These are phyloP conservation scores for Rhamphomyia laevipes DNA, from an alignment of 2,888 invertebrate species.

Conservation along the genomic window DNA sequence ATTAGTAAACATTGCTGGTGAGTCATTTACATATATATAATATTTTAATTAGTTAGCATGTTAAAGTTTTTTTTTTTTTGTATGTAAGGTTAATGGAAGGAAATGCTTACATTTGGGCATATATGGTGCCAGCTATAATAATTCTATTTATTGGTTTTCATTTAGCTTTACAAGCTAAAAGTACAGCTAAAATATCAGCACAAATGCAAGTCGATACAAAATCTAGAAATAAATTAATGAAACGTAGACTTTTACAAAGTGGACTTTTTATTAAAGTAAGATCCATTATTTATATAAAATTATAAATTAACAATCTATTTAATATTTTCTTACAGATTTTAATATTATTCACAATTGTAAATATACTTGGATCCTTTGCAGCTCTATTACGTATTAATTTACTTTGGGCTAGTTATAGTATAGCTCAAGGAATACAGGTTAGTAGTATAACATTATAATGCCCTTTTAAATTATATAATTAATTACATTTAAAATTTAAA, in stretches of 20 bases:
- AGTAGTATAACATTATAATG: too few species aligned
- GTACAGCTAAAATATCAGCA: slow-evolving; percentile 46
- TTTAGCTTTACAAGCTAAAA: slow-evolving; percentile 39
- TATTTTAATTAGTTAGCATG: too few species aligned
- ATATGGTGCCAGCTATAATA: slow-evolving; percentile 37
- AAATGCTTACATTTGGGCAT: slow-evolving; percentile 21
- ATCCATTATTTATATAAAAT: too few species aligned
- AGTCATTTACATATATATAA: neutral
- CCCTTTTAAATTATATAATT: too few species aligned
- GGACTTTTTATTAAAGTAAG: slow-evolving; percentile 44
- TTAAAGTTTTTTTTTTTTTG: neutral
- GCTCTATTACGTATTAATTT: slow-evolving; percentile 33
- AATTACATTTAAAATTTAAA: too few species aligned
- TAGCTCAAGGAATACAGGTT: slow-evolving; percentile 37
- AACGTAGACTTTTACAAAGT: slow-evolving; percentile 45
- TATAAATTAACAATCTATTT: slow-evolving; percentile 1
- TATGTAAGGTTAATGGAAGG: slow-evolving; percentile 20
- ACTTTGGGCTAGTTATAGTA: slow-evolving; percentile 39
- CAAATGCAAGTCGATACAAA: slow-evolving; percentile 47
- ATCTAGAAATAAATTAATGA: slow-evolving; percentile 47
- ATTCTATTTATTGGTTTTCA: slow-evolving; percentile 39
- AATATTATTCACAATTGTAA: slow-evolving; percentile 30
- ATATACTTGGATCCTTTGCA: slow-evolving; percentile 32
- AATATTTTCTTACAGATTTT: slow-evolving; percentile 36
- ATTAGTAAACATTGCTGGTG: slow-evolving; percentile 22